These are phyloP conservation scores for Hippotragus niger DNA, from an alignment of 2,113 vertebrate genomes.

Conservation along the genomic window DNA sequence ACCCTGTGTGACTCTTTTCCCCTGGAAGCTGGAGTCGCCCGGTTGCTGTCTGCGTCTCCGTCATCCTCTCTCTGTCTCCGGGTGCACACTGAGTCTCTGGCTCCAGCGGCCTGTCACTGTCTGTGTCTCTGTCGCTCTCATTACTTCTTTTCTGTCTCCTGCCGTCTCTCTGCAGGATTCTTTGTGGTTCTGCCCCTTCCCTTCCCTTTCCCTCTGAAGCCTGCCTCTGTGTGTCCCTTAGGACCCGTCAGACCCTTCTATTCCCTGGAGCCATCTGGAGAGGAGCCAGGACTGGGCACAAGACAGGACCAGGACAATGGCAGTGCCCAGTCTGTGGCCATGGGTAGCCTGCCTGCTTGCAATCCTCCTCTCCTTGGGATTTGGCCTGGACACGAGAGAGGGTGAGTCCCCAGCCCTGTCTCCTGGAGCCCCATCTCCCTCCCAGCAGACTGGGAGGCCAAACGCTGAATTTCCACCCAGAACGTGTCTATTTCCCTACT, in stretches of 20 bases:
- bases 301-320: constrained; percentile 36
- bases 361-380: constrained; percentile 50
- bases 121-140: neutral
- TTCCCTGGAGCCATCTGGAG: neutral
- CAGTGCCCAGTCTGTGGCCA: constrained; percentile 18
- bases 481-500: neutral
- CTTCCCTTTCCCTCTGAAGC: neutral
- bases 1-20: neutral
- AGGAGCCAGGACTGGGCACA: neutral
- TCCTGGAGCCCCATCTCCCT: neutral
- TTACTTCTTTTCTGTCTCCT: neutral
- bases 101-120: neutral
- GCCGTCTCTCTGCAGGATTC: neutral
- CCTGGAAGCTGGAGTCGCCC: neutral
- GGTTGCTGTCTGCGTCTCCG: neutral
- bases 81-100: neutral
- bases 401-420: constrained; percentile 54
- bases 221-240: neutral
- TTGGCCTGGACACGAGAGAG: constrained; percentile 57
- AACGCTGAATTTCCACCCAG: neutral
- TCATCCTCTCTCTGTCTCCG: neutral
- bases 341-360: constrained; percentile 34
- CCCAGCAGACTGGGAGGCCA: neutral
- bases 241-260: neutral
- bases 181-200: neutral